phyloP scores from a whole-genome alignment of 2,888 invertebrate species.

The Drosophila nigritarsus region DNA sequence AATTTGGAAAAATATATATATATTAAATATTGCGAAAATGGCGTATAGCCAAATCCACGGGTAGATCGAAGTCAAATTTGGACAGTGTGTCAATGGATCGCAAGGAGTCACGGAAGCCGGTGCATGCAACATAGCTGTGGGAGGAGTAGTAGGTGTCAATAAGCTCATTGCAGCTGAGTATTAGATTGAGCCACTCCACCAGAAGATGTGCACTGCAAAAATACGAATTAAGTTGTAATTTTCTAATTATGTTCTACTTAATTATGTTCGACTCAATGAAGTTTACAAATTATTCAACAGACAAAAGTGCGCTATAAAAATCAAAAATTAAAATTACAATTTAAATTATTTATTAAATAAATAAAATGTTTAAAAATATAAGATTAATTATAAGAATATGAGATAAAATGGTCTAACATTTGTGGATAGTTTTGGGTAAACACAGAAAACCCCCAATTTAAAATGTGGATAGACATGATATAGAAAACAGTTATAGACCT shows the following conservation, averaged over 20 bases:
- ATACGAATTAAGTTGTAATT: not conserved
- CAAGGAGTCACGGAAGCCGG: conserved; percentile 98
- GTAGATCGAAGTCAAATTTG: conserved; percentile 94
- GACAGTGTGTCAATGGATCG: conserved; percentile 95
- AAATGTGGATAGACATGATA: not conserved
- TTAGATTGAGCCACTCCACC: conserved; percentile 96
- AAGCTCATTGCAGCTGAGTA: conserved; percentile 93
- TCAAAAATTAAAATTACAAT: not conserved
- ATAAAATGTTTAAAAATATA: not conserved
- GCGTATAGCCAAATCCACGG: conserved; percentile 97
- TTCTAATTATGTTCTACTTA: not conserved
- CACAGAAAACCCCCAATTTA: not conserved
- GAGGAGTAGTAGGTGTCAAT: conserved; percentile 92
- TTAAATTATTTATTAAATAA: not conserved
- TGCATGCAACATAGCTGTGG: conserved; percentile 98
- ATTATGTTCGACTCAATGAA: not conserved
- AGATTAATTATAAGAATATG: not conserved
- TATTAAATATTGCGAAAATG: conserved; percentile 97
- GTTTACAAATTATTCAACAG: not conserved
- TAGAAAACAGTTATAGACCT: not conserved
- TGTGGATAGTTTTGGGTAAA: not conserved
- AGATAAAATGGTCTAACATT: not conserved
- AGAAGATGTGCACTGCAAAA: conserved; percentile 92
- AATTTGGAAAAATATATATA: conserved; percentile 48
- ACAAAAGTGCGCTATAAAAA: not conserved